Evolutionary conservation across 2,113 vertebrate species (phyloP), one percentile per base, ranked within the genome.

Genomic region (Sporophila hypoxantha): DNA sequence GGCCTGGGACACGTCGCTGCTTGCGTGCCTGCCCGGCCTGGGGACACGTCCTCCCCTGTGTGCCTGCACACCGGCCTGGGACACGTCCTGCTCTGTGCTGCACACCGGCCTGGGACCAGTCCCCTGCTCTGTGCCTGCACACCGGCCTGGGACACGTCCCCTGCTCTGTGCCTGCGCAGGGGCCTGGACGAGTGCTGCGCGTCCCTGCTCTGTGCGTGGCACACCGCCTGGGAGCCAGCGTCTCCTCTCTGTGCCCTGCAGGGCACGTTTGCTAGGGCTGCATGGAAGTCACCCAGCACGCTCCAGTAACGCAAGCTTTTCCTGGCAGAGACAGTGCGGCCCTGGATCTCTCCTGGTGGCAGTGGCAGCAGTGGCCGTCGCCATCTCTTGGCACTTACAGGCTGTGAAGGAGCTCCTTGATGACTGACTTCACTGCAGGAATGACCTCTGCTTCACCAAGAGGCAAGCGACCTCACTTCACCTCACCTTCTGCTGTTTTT

Each of bases 261-360:
- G 29, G 60, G 27, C 1, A 0, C 1, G 23, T 36, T 10, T 18
- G 55, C 57, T 16, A 17, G 42, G 34, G 34, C 29, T 18, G 18
- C 23, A 15, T 7, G 36, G 52, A 18, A 12, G 23, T 26, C 46
- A 15, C 47, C 34, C 32, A 11, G 25, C 32, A 0, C 14, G 2
- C 16, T 26, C 49, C 1, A 7, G 13, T 70, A 80, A 91, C 44
- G 5, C 19, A 30, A 21, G 8, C 71, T 79, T 86, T 74, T 95
- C 76, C 77, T 37, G 53, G 83, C 94, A 98, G 97, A 91, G 88
- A 29, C 89, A 11, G 46, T 60, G 11, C 6, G 3, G 92, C 91
- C 34, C 30, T 97, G 97, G 96, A 76, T 97, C 94, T 17, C 69
- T 96, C 47, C 88, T 97, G 61, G 70, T 94, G 50, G 71, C 95